A percentile compares a stretch with the other conserved stretches of the same genome.
Conservation (phyloP, 2,113 vertebrate species). For the Psilopogon haemacephalus region DNA sequence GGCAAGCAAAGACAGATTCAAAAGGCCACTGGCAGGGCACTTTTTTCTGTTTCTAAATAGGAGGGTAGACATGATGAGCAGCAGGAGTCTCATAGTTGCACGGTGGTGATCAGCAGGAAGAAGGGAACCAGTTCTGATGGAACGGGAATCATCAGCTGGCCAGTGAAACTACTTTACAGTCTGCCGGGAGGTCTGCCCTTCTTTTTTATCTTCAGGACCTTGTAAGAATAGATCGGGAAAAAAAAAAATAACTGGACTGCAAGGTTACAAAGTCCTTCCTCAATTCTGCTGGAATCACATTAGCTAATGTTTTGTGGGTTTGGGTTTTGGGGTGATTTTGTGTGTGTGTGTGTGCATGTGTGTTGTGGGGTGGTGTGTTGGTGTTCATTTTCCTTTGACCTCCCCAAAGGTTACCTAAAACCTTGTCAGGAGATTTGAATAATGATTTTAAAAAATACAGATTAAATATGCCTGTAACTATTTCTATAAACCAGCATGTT, state of each 20-base stretch:
- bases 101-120: slow-evolving; percentile 15
- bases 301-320: neutral
- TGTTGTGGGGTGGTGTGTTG: accelerated
- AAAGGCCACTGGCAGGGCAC: slow-evolving; percentile 19
- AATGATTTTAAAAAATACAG: neutral
- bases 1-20: slow-evolving; percentile 1
- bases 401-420: slow-evolving; percentile 42
- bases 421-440: slow-evolving; percentile 28
- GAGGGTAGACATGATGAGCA: neutral
- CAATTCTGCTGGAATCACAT: neutral
- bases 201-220: slow-evolving; percentile 23
- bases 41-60: slow-evolving; percentile 32
- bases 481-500: slow-evolving; percentile 58
- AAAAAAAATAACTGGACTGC: slow-evolving; percentile 15
- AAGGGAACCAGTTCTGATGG: neutral
- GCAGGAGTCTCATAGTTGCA: slow-evolving; percentile 21
- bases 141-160: neutral
- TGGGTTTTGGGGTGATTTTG: neutral
- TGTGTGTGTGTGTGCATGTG: too few relatives aligned
- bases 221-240: slow-evolving; percentile 26
- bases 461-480: slow-evolving; percentile 39
- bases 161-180: neutral
- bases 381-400: slow-evolving; percentile 6
- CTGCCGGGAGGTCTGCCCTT: neutral
- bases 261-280: slow-evolving; percentile 22